Percentiles rank a stretch among this genome's conserved stretches.
Conservation (phyloP, 2,113 vertebrate species). For the Chamaea fasciata region DNA sequence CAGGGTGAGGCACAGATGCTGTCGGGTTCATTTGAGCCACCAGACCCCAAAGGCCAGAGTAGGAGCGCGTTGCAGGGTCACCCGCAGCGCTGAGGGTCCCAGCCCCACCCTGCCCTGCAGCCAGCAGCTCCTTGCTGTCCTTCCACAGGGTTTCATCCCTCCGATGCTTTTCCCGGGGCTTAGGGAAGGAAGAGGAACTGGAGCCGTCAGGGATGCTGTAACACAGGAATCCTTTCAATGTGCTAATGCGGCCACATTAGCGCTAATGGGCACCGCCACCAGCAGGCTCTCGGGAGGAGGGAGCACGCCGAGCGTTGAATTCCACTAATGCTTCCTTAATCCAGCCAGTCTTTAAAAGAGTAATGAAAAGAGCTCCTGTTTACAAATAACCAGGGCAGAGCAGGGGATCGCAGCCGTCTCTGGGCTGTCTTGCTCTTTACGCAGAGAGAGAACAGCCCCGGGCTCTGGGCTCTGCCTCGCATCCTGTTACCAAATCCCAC, state of each 20-base stretch:
- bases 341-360: background rate
- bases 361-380: conserved; percentile 8
- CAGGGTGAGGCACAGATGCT: accelerated
- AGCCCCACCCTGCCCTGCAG: background rate
- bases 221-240: background rate
- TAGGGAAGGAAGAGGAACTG: background rate
- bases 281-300: background rate
- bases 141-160: background rate
- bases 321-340: conserved; percentile 36
- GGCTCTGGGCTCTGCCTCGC: background rate
- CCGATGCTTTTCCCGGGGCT: background rate
- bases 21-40: background rate
- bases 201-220: background rate
- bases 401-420: background rate
- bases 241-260: conserved; percentile 23
- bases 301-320: background rate
- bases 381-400: background rate
- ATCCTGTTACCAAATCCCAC: accelerated
- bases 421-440: background rate
- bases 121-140: background rate
- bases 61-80: background rate
- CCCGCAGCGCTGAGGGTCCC: background rate
- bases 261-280: background rate
- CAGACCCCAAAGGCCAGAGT: accelerated
- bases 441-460: background rate